Conservation (phyloP, 2,113 vertebrate genomes). For the Eublepharis macularius region DNA sequence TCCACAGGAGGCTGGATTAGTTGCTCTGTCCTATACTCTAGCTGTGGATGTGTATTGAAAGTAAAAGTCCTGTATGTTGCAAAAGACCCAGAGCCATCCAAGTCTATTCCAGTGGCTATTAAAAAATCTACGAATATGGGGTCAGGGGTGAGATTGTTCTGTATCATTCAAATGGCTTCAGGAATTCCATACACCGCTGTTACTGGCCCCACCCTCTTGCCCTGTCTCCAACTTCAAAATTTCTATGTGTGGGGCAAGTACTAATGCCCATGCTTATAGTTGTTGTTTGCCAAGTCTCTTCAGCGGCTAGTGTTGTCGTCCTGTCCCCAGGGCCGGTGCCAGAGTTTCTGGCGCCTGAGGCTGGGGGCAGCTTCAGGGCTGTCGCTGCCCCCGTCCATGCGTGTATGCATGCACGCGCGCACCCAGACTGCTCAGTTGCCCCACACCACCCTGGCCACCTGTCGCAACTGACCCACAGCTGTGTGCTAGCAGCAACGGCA, state of each 20-base stretch:
- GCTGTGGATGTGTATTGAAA: background rate
- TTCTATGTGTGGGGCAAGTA: rapidly evolving
- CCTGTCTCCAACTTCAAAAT: too few species aligned
- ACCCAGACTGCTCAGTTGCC: too few species aligned
- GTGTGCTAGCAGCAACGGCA: too few species aligned
- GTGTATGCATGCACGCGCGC: too few species aligned
- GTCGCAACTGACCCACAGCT: too few species aligned
- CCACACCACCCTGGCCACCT: too few species aligned
- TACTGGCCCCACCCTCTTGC: background rate
- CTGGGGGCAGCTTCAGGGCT: too few species aligned
- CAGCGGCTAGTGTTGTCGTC: too few species aligned
- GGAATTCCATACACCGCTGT: background rate
- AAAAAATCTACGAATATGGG: background rate
- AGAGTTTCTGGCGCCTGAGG: too few species aligned
- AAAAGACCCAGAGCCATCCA: background rate
- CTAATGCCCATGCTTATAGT: background rate
- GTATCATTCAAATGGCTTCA: background rate
- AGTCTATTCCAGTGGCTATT: background rate
- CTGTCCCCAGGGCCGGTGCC: too few species aligned
- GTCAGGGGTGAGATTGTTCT: background rate
- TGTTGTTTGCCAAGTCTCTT: too few species aligned
- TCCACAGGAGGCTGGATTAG: background rate
- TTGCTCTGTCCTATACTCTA: background rate
- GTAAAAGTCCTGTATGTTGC: background rate
- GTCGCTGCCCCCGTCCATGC: too few species aligned